phyloP scores from a whole-genome alignment of 2,888 invertebrate genomes.

The Baronia brevicornis region DNA sequence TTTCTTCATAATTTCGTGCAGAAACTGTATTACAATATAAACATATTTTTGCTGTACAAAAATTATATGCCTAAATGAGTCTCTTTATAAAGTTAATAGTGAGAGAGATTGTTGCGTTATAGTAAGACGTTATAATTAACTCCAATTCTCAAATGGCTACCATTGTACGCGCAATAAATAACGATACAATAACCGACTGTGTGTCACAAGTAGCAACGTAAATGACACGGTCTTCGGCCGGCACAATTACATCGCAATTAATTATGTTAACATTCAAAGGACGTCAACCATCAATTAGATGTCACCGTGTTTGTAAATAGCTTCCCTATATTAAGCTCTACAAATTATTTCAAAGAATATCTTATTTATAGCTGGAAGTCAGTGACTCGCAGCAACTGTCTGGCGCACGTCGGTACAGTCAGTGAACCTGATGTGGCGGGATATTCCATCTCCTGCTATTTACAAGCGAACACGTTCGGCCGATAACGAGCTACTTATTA shows the following conservation, averaged over 20 bases:
- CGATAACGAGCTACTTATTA: constrained; percentile 19
- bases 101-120: no score
- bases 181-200: background rate
- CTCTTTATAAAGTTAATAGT: no score
- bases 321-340: constrained; percentile 39
- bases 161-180: background rate
- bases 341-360: constrained; percentile 42
- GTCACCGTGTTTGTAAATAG: constrained; percentile 60
- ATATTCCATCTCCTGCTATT: constrained; percentile 31
- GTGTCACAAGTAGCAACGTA: constrained; percentile 9
- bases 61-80: no score
- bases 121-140: no score
- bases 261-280: constrained; percentile 48
- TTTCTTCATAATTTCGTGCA: no score
- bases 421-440: constrained; percentile 32
- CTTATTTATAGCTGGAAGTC: constrained; percentile 45
- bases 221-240: constrained; percentile 21
- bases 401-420: constrained; percentile 26
- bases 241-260: constrained; percentile 53
- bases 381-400: constrained; percentile 40
- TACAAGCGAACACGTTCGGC: constrained; percentile 11
- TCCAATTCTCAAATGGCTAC: no score
- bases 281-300: constrained; percentile 50
- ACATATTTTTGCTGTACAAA: no score
- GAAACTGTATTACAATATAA: no score